A percentile compares a stretch with the other conserved stretches of the same genome.
These are phyloP conservation scores for Scylla paramamosain DNA, from an alignment of 1,140 invertebrate species.

Conservation along the genomic window DNA sequence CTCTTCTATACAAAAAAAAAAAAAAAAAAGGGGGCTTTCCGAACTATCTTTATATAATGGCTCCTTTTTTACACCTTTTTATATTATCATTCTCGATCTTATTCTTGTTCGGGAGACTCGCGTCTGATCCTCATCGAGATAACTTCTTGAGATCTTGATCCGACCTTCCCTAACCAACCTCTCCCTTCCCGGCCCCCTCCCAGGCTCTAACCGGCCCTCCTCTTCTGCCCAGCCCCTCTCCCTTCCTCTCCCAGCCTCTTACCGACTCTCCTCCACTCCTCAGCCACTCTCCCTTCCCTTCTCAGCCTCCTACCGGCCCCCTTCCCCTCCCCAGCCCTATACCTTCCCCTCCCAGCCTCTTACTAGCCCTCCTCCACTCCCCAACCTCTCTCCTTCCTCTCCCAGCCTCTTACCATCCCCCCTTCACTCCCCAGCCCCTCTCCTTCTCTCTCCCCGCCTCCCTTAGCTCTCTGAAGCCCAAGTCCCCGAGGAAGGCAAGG, in stretches of 20 bases:
- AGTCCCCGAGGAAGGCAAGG: background rate
- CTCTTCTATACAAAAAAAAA: too few species aligned
- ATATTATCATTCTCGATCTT: background rate
- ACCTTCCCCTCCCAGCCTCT: too few species aligned
- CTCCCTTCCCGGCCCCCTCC: background rate
- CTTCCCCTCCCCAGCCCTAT: too few species aligned
- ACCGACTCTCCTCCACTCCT: too few species aligned
- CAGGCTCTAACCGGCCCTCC: background rate
- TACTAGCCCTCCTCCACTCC: too few species aligned
- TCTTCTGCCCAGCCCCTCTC: background rate
- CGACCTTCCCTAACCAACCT: background rate
- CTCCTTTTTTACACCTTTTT: background rate
- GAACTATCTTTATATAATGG: too few species aligned
- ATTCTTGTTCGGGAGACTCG: background rate
- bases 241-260: too few species aligned
- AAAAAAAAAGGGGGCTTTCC: too few species aligned
- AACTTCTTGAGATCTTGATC: slow-evolving; percentile 23
- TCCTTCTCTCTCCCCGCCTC: background rate
- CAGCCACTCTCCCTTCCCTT: too few species aligned
- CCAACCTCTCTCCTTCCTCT: too few species aligned
- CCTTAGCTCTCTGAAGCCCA: background rate
- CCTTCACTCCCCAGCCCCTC: too few species aligned
- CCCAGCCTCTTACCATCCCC: background rate
- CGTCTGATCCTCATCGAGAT: background rate
- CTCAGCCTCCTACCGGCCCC: too few species aligned